A percentile compares a stretch with the other conserved stretches of the same genome.
These are phyloP conservation scores for Venustaconcha ellipsiformis DNA, from an alignment of 1,140 invertebrate genomes.

Conservation along the genomic window DNA sequence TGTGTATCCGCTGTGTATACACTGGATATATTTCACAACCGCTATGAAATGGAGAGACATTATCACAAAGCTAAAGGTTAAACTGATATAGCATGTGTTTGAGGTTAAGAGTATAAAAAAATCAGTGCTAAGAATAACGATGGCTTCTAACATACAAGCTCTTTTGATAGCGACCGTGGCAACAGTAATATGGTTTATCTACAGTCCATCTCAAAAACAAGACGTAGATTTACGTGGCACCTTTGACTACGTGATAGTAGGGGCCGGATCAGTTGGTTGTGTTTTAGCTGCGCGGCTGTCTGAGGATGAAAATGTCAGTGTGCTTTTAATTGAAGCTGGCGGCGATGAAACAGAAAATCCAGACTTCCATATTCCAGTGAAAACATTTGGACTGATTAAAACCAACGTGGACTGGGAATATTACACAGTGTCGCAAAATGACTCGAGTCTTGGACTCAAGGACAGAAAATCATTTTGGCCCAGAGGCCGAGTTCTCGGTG, in stretches of 20 bases:
- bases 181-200: too few relatives aligned
- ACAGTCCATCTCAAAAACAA: too few relatives aligned
- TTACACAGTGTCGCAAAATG: slow-evolving; percentile 87
- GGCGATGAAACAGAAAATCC: slow-evolving; percentile 91
- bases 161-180: too few relatives aligned
- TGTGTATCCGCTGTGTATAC: too few relatives aligned
- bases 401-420: slow-evolving; percentile 87
- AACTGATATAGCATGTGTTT: too few relatives aligned
- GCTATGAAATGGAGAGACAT: too few relatives aligned
- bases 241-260: slow-evolving; percentile 73
- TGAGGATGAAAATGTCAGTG: slow-evolving; percentile 79
- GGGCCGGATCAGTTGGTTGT: slow-evolving; percentile 93
- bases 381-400: slow-evolving; percentile 15
- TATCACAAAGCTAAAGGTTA: too few relatives aligned
- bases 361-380: slow-evolving; percentile 69
- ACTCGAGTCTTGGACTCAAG: slow-evolving; percentile 5
- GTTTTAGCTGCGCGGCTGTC: slow-evolving; percentile 93
- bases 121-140: too few relatives aligned
- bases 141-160: too few relatives aligned
- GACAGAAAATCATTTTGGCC: slow-evolving; percentile 71
- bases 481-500: slow-evolving; percentile 73
- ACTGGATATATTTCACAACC: too few relatives aligned
- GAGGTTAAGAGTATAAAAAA: too few relatives aligned
- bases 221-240: too few relatives aligned
- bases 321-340: slow-evolving; percentile 90